These are phyloP conservation scores for Sinonovacula constricta DNA, from an alignment of 1,140 invertebrate species.

Conservation along the genomic window DNA sequence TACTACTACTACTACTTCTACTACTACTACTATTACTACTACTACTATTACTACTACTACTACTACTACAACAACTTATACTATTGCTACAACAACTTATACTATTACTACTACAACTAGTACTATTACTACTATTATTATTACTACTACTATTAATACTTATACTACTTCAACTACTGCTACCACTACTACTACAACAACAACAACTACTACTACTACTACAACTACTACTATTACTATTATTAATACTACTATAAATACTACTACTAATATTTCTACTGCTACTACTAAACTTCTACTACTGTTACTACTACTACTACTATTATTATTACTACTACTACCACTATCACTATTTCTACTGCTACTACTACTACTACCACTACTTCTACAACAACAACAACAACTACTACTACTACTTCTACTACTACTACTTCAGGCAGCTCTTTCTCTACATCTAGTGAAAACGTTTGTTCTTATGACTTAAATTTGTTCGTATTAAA, in stretches of 20 bases:
- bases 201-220: slow-evolving; percentile 5
- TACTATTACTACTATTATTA: slow-evolving; percentile 12
- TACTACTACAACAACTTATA: not conserved
- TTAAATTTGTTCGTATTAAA: too few relatives aligned
- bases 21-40: slow-evolving; percentile 8
- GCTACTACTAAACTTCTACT: too few relatives aligned
- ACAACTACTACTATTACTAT: not conserved
- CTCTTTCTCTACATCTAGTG: too few relatives aligned
- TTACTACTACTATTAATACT: not conserved
- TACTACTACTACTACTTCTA: not conserved
- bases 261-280: too few relatives aligned
- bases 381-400: slow-evolving; percentile 1
- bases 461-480: too few relatives aligned
- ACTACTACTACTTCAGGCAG: slow-evolving; percentile 19
- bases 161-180: not conserved
- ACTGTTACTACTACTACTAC: slow-evolving; percentile 15
- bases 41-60: slow-evolving; percentile 14
- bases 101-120: slow-evolving; percentile 15
- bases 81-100: too few relatives aligned
- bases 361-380: not conserved
- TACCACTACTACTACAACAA: not conserved
- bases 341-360: too few relatives aligned
- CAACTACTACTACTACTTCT: slow-evolving; percentile 5
- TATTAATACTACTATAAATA: not conserved
- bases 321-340: slow-evolving; percentile 15